Conservation (phyloP, 2,888 invertebrate genomes). For the Noctua janthina region DNA sequence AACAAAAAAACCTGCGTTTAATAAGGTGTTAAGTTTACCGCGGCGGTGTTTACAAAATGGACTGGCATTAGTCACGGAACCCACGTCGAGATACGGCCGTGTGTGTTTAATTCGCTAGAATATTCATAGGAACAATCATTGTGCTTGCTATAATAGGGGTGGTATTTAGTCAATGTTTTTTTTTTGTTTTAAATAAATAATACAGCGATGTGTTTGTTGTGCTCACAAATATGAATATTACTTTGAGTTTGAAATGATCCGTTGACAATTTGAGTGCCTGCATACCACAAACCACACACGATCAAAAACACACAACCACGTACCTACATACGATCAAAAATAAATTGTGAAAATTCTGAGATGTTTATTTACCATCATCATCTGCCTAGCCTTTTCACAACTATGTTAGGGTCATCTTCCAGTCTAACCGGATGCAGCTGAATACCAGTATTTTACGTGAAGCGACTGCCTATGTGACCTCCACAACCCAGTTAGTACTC, state of each 20-base stretch:
- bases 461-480: no score
- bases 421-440: no score
- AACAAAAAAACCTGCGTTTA: constrained; percentile 88
- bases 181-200: constrained; percentile 6
- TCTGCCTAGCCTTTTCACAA: no score
- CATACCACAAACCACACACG: neutral
- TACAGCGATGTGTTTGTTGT: neutral
- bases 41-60: constrained; percentile 81
- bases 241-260: neutral
- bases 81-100: constrained; percentile 59
- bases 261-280: neutral
- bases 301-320: no score
- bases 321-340: neutral
- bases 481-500: no score
- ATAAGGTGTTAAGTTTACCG: constrained; percentile 88
- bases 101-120: constrained; percentile 59
- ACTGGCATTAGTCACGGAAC: constrained; percentile 81
- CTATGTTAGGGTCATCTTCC: no score
- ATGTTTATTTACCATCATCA: neutral
- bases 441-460: no score
- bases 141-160: constrained; percentile 28
- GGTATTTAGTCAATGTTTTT: constrained; percentile 32
- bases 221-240: neutral
- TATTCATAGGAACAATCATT: constrained; percentile 58
- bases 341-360: neutral